Conservation (phyloP, 2,797 vertebrate genomes). For the Sitta carolinensis region DNA sequence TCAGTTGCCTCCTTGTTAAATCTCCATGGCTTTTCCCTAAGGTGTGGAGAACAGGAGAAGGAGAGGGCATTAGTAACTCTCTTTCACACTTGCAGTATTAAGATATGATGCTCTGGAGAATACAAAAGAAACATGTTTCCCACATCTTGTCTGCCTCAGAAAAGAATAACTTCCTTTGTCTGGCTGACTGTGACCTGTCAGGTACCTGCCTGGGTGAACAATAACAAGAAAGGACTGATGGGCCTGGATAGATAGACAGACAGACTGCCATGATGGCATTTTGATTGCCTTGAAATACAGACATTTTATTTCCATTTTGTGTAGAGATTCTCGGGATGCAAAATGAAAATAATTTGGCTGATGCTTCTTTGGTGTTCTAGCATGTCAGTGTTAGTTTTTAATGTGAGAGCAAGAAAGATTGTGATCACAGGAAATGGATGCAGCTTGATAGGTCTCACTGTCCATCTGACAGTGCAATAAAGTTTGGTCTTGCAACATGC, state of each 20-base stretch:
- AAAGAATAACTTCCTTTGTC: not conserved
- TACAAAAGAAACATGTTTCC: not conserved
- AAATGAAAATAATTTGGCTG: not conserved
- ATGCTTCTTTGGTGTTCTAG: not conserved
- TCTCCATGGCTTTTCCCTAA: not conserved
- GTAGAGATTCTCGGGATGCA: not conserved
- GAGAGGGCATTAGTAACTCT: not conserved
- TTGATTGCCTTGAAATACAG: not conserved
- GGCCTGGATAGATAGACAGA: not conserved
- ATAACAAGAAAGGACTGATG: not conserved
- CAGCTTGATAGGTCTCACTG: not conserved
- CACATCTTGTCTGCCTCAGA: not conserved
- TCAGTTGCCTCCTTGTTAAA: not conserved
- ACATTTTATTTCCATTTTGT: not conserved
- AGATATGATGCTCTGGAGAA: not conserved
- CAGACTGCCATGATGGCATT: not conserved
- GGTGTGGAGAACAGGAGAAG: not conserved
- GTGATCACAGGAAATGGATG: not conserved
- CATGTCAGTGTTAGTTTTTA: not conserved
- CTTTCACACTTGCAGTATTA: rapidly evolving
- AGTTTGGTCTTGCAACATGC: not conserved
- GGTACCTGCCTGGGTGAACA: not conserved
- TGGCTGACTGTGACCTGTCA: not conserved
- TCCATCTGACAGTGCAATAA: not conserved
- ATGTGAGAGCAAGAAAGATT: not conserved